Evolutionary conservation across 1,140 invertebrate species (phyloP).

Genomic region (Varroa destructor): DNA sequence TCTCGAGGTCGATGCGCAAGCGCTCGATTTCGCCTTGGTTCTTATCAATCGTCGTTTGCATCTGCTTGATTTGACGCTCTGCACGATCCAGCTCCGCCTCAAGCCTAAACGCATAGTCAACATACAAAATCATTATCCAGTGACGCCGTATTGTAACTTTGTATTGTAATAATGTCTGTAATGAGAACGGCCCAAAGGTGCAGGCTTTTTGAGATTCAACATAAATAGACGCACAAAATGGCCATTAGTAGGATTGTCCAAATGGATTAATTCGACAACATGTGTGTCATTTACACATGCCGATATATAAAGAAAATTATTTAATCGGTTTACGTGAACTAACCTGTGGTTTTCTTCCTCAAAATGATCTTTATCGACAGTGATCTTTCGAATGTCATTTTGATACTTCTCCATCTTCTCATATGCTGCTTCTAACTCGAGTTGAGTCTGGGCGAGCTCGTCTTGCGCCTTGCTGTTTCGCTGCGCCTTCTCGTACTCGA

Average conservation of each 20-base stretch:
- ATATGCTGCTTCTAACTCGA: slow-evolving; percentile 27
- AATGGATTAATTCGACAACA: too few relatives aligned
- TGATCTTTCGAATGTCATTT: slow-evolving; percentile 28
- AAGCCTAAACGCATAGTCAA: background rate
- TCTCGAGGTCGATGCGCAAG: slow-evolving; percentile 71
- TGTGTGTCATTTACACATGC: too few relatives aligned
- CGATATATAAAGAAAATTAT: too few relatives aligned
- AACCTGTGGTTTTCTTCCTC: slow-evolving; percentile 28
- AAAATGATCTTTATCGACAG: slow-evolving; percentile 29
- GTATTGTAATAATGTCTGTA: too few relatives aligned
- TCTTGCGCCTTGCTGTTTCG: slow-evolving; percentile 25
- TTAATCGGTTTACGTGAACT: background rate
- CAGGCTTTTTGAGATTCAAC: too few relatives aligned
- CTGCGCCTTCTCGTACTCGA: slow-evolving; percentile 60
- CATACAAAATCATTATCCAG: too few relatives aligned
- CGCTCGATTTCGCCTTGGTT: slow-evolving; percentile 72
- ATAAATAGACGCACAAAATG: too few relatives aligned
- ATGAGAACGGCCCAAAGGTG: too few relatives aligned
- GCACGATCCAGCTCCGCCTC: slow-evolving; percentile 33
- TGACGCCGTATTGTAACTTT: too few relatives aligned
- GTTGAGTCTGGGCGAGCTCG: slow-evolving; percentile 26
- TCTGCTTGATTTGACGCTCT: slow-evolving; percentile 65
- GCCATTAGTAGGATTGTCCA: too few relatives aligned
- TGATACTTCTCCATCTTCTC: slow-evolving; percentile 29
- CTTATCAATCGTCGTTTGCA: slow-evolving; percentile 66